Percentiles rank a stretch among this genome's conserved stretches.
These are phyloP conservation scores for Ennomos fuscantarius DNA, from an alignment of 2,888 invertebrate genomes.

Conservation along the genomic window DNA sequence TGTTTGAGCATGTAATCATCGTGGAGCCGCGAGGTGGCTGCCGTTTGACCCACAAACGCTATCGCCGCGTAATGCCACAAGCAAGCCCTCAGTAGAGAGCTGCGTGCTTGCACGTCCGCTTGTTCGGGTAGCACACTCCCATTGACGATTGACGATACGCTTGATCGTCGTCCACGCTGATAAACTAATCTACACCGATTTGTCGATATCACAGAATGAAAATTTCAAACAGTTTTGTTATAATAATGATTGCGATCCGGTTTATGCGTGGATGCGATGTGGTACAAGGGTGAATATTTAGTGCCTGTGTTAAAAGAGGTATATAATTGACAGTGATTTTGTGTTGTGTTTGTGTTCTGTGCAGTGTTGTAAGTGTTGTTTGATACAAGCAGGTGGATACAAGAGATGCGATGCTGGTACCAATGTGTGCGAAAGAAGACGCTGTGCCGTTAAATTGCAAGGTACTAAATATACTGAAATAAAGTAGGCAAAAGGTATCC, in stretches of 20 bases:
- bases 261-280: slow-evolving; percentile 43
- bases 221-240: slow-evolving; percentile 13
- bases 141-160: slow-evolving; percentile 4
- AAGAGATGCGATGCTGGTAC: slow-evolving; percentile 57
- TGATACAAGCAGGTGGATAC: slow-evolving; percentile 41
- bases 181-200: slow-evolving; percentile 30
- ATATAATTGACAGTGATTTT: slow-evolving; percentile 33
- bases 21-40: slow-evolving; percentile 42
- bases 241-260: slow-evolving; percentile 26
- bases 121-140: slow-evolving; percentile 8
- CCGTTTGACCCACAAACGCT: slow-evolving; percentile 60
- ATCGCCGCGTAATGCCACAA: slow-evolving; percentile 43
- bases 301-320: slow-evolving; percentile 58
- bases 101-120: slow-evolving; percentile 21
- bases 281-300: slow-evolving; percentile 55
- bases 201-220: slow-evolving; percentile 17
- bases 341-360: slow-evolving; percentile 30
- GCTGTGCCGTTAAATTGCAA: slow-evolving; percentile 57
- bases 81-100: slow-evolving; percentile 26
- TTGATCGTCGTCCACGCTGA: slow-evolving; percentile 11
- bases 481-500: too few relatives aligned
- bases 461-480: slow-evolving; percentile 46
- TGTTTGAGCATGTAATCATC: slow-evolving; percentile 57
- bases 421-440: slow-evolving; percentile 67
- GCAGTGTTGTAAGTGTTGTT: slow-evolving; percentile 44